A percentile compares a stretch with the other conserved stretches of the same genome.
phyloP scores from a whole-genome alignment of 1,140 invertebrate species.

The Olivierus martensii region DNA sequence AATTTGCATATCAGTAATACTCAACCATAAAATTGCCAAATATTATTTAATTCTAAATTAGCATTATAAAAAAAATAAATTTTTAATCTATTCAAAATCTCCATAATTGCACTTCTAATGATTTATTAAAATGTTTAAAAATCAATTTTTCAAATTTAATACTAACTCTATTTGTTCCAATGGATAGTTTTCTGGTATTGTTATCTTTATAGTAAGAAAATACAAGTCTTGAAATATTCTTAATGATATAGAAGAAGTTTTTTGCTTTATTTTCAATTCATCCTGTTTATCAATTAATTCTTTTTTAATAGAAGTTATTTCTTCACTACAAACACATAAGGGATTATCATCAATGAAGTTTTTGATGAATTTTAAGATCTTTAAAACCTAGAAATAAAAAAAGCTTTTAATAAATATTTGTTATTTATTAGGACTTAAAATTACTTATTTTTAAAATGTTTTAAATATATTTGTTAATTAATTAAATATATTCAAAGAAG shows the following conservation, averaged over 20 bases:
- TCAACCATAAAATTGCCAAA: too few relatives aligned
- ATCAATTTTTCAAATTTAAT: slow-evolving; percentile 2
- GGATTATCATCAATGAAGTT: slow-evolving; percentile 56
- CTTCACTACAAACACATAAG: slow-evolving; percentile 54
- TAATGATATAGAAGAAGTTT: slow-evolving; percentile 44
- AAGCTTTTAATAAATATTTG: too few relatives aligned
- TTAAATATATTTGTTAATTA: too few relatives aligned
- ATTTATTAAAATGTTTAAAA: too few relatives aligned
- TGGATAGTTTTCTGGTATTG: slow-evolving; percentile 52
- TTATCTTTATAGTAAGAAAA: slow-evolving; percentile 41
- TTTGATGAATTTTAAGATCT: slow-evolving; percentile 43
- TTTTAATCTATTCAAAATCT: too few relatives aligned
- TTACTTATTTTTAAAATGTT: too few relatives aligned
- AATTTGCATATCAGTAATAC: too few relatives aligned
- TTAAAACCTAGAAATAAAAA: slow-evolving; percentile 32
- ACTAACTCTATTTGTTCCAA: slow-evolving; percentile 39
- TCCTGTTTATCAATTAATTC: slow-evolving; percentile 33
- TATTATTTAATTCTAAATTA: too few relatives aligned
- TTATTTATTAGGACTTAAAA: too few relatives aligned
- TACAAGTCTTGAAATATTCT: slow-evolving; percentile 44
- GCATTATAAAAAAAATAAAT: too few relatives aligned
- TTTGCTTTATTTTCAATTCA: slow-evolving; percentile 52
- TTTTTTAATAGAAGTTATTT: slow-evolving; percentile 46
- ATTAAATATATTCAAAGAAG: too few relatives aligned
- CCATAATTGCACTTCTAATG: too few relatives aligned